Evolutionary conservation across 1,140 invertebrate genomes (phyloP).

Genomic region (Pseudobourletiella spinata): DNA sequence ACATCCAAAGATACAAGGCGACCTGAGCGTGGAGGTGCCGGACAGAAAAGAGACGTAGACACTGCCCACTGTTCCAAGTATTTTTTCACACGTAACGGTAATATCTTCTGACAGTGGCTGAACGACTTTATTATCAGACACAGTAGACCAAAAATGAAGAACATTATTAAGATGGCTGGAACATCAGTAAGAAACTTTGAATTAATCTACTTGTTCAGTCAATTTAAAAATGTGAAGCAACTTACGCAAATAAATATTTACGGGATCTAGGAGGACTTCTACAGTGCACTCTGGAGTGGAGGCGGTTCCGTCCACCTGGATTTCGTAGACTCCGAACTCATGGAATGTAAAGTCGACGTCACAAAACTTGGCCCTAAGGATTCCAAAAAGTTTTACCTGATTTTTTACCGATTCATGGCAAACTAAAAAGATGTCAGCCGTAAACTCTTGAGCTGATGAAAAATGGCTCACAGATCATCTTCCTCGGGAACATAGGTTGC

Average conservation of each 20-base stretch:
- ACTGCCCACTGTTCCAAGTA: too few relatives aligned
- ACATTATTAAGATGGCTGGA: background rate
- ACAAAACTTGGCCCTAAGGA: conserved; percentile 15
- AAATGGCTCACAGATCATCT: conserved; percentile 4
- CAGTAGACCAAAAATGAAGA: background rate
- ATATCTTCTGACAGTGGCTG: background rate
- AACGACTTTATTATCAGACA: background rate
- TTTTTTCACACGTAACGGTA: background rate
- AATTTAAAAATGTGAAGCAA: background rate
- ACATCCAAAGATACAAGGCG: background rate
- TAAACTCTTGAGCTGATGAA: background rate
- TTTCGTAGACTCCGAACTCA: conserved; percentile 25
- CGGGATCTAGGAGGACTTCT: conserved; percentile 10
- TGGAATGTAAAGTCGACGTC: conserved; percentile 8
- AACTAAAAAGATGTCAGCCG: background rate
- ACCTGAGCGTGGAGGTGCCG: background rate
- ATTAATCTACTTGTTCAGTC: background rate
- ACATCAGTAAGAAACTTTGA: background rate
- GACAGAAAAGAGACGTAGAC: too few relatives aligned
- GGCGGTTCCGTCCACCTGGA: background rate
- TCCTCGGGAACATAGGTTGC: background rate
- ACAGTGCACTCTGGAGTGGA: conserved; percentile 1
- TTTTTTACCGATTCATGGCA: background rate
- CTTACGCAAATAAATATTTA: conserved; percentile 29
- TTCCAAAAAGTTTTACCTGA: background rate